These are phyloP conservation scores for Drosophila pseudoobscura DNA, from an alignment of 1,140 invertebrate species.

Conservation along the genomic window DNA sequence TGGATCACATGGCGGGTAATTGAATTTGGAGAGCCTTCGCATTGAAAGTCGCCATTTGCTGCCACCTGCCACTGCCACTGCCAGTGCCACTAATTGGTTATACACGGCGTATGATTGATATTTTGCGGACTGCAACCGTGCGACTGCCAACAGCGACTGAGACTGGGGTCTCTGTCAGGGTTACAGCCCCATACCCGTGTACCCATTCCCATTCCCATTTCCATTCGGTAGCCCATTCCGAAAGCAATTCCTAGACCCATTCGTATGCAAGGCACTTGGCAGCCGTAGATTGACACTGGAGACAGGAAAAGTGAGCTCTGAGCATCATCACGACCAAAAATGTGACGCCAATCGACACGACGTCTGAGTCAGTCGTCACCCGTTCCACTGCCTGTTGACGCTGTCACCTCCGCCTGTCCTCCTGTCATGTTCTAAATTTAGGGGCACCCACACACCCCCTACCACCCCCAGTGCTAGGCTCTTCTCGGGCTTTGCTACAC, in stretches of 20 bases:
- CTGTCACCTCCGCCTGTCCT: constrained; percentile 10
- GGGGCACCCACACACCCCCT: too few species aligned
- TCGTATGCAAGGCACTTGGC: constrained; percentile 60
- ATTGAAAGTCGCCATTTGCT: constrained; percentile 9
- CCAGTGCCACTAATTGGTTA: constrained; percentile 37
- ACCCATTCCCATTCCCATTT: constrained; percentile 12
- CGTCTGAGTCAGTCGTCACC: constrained; percentile 34
- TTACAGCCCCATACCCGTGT: constrained; percentile 13
- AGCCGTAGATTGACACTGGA: constrained; percentile 70
- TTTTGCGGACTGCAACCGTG: constrained; percentile 35
- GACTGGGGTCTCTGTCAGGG: constrained; percentile 50
- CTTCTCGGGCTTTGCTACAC: too few species aligned
- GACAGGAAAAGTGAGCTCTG: constrained; percentile 77
- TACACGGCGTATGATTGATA: constrained; percentile 54
- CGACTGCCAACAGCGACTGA: constrained; percentile 31
- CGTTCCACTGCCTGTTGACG: constrained; percentile 54
- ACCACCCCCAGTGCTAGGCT: neutral
- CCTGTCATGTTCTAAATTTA: too few species aligned
- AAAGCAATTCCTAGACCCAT: constrained; percentile 33
- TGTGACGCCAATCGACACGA: constrained; percentile 67
- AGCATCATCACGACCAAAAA: constrained; percentile 73
- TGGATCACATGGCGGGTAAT: constrained; percentile 45
- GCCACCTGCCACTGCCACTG: constrained; percentile 27
- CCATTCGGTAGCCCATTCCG: neutral
- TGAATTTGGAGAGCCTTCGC: constrained; percentile 34